These are phyloP conservation scores for Tinamus guttatus DNA, from an alignment of 2,113 vertebrate genomes.

Conservation along the genomic window DNA sequence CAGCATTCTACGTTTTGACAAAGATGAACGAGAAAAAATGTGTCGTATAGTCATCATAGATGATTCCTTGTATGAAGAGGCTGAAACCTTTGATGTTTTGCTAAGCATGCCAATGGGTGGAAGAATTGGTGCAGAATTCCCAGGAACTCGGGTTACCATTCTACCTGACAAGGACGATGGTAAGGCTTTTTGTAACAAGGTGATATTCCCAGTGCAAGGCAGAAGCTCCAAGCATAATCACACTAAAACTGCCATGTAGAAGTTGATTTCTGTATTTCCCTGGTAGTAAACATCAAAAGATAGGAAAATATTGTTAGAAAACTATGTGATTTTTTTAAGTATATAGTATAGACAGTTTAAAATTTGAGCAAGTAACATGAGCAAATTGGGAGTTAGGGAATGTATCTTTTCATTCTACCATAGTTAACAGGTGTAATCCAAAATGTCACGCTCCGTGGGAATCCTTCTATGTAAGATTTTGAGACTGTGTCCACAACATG, in stretches of 20 bases:
- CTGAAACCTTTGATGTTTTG: constrained; percentile 89
- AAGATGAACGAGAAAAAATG: constrained; percentile 83
- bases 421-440: neutral
- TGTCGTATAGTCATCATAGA: constrained; percentile 91
- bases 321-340: neutral
- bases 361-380: neutral
- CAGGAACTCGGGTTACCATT: constrained; percentile 82
- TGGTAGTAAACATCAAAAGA: neutral
- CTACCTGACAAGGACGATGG: constrained; percentile 88
- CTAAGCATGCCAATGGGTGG: constrained; percentile 91
- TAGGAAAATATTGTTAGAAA: neutral
- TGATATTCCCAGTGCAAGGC: neutral
- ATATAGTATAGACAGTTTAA: neutral
- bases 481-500: neutral
- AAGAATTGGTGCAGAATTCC: constrained; percentile 83
- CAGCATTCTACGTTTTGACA: constrained; percentile 90
- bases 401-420: neutral
- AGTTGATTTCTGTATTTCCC: neutral
- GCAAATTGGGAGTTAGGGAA: neutral
- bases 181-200: constrained; percentile 65
- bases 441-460: neutral
- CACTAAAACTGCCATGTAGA: neutral
- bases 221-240: neutral
- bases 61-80: constrained; percentile 89
- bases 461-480: neutral